phyloP scores from a whole-genome alignment of 2,888 invertebrate species.

The Arctia plantaginis region DNA sequence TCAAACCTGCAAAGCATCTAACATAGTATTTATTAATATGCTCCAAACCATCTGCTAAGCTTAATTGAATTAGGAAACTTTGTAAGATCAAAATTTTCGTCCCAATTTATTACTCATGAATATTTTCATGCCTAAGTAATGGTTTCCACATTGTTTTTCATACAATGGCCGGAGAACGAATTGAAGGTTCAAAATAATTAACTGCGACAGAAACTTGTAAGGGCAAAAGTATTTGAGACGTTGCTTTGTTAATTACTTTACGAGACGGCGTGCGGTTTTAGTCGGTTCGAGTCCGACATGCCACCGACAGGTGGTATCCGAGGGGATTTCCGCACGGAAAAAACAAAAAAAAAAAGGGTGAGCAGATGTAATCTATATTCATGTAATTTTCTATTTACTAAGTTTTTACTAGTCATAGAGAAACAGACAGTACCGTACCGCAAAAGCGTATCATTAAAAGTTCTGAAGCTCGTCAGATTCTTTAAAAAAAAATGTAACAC shows the following conservation, averaged over 20 bases:
- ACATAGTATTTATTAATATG: constrained; percentile 1
- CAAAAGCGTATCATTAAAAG: neutral
- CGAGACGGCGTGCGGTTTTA: too few relatives aligned
- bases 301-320: too few relatives aligned
- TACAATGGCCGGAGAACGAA: constrained; percentile 33
- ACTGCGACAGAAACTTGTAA: constrained; percentile 7
- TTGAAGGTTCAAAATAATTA: constrained; percentile 23
- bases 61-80: constrained; percentile 14
- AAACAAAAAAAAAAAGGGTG: too few relatives aligned
- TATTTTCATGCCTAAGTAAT: constrained; percentile 23
- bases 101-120: constrained; percentile 18
- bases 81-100: constrained; percentile 13
- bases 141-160: constrained; percentile 34
- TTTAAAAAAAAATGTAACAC: neutral
- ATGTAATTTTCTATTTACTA: neutral
- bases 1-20: too few relatives aligned
- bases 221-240: neutral
- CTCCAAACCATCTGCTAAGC: constrained; percentile 12
- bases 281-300: too few relatives aligned
- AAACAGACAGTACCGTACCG: neutral
- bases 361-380: neutral
- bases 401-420: neutral
- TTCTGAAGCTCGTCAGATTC: neutral
- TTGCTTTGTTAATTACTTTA: neutral
- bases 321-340: too few relatives aligned